Base-by-base conservation (phyloP, 2,113 vertebrate genomes). In the Patagioenas fasciata region DNA sequence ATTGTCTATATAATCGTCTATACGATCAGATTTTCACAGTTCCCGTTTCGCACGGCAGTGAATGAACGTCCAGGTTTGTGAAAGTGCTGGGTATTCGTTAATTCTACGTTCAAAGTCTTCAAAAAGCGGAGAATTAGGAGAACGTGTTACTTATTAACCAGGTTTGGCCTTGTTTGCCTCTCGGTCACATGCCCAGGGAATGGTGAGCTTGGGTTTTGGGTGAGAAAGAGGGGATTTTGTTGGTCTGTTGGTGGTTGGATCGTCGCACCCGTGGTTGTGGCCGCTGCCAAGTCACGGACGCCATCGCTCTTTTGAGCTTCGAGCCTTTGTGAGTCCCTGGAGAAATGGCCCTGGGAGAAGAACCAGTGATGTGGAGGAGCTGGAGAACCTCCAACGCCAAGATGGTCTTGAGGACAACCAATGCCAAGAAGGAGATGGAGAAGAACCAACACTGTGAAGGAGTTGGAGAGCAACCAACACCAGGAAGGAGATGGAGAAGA, bases 41-140 rank as follows among this genome's bases (percentile, higher is more conserved):
- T 23, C 26, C 10, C 11, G 1, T 11, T 50, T 19, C 3, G 4
- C 13, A 4, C n/a, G 2, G n/a, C 5, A 1, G 32, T 31, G 10
- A 44, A 64, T 13, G 2, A 50, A 20, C 1, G 8, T 14, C 42
- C 69, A 9, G 21, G 21, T 23, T 58, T 58, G n/a, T 5, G 17
- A 24, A 73, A 24, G 40, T 18, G 47, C 32, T 31, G 21, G 13
- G 15, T 20, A 5, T 32, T 54, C 28, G 21, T 19, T 15, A 31
- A 31, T 9, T 11, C 11, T 2, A 36, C 54, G 34, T 47, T 31
- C n/a, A 60, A 20, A 56, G 16, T 44, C 47, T 47, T 23, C 44
- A 51, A 42, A n/a, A 73, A 57, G n/a, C 20, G 23, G 16, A 36
- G 61, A 62, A 54, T 64, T 54, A n/a, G 91, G 53, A 75, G 42